phyloP scores from a whole-genome alignment of 2,113 vertebrate genomes.

The Danionella cerebrum region DNA sequence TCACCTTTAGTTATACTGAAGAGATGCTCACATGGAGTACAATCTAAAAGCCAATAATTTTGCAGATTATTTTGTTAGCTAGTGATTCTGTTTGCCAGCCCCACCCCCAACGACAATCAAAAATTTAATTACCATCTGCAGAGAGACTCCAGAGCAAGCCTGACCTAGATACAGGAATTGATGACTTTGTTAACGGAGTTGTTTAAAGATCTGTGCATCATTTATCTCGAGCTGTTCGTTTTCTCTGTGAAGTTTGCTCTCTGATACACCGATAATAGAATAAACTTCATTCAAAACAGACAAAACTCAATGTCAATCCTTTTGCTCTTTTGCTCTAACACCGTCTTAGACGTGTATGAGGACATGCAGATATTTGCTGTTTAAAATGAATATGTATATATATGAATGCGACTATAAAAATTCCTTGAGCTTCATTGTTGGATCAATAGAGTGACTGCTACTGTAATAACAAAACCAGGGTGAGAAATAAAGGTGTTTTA shows the following conservation, averaged over 20 bases:
- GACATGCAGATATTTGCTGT: too few relatives aligned
- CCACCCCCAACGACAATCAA: conserved; percentile 57
- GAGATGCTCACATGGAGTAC: conserved; percentile 32
- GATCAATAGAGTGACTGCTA: background rate
- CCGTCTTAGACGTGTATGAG: background rate
- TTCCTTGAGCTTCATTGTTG: background rate
- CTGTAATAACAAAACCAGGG: background rate
- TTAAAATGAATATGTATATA: too few relatives aligned
- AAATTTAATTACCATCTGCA: conserved; percentile 67
- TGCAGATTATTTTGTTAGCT: conserved; percentile 59
- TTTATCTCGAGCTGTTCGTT: conserved; percentile 16
- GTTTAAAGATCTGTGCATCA: background rate
- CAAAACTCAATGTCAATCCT: background rate
- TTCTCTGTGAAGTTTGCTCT: background rate
- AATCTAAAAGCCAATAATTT: conserved; percentile 59
- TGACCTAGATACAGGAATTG: conserved; percentile 53
- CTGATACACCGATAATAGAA: background rate
- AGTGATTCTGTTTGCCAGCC: conserved; percentile 65
- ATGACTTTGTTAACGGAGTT: conserved; percentile 26
- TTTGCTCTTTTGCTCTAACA: background rate
- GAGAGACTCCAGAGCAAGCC: conserved; percentile 43
- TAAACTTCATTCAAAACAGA: background rate
- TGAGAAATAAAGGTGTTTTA: conserved; percentile 3
- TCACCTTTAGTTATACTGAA: too few relatives aligned
- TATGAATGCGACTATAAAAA: too few relatives aligned